Evolutionary conservation across 2,113 vertebrate genomes (phyloP).

Genomic region (Neodon shergylaensis): DNA sequence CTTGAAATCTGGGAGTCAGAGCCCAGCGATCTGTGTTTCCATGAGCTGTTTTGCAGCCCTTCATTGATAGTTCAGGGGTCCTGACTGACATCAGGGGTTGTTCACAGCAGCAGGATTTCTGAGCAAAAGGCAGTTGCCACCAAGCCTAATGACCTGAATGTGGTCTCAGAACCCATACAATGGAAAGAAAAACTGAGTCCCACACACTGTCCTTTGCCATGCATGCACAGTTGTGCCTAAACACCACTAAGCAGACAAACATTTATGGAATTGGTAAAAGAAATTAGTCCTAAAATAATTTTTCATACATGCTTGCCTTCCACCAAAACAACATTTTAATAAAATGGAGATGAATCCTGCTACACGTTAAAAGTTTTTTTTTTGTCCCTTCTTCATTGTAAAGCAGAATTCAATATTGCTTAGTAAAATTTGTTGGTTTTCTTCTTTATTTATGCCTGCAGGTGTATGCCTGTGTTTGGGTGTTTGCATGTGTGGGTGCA

Average conservation of each 20-base stretch:
- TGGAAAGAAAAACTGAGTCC: not conserved
- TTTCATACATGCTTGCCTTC: slow-evolving; percentile 12
- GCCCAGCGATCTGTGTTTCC: not conserved
- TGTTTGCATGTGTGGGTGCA: not conserved
- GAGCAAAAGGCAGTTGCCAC: too few species aligned
- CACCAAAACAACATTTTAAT: slow-evolving; percentile 32
- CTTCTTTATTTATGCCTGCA: not conserved
- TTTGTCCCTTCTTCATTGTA: not conserved
- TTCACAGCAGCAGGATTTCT: not conserved
- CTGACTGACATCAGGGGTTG: slow-evolving; percentile 26
- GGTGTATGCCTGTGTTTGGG: not conserved
- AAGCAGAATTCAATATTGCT: slow-evolving; percentile 32
- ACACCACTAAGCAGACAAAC: not conserved
- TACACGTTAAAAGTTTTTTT: slow-evolving; percentile 12
- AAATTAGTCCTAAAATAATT: slow-evolving; percentile 46
- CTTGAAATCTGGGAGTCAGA: not conserved
- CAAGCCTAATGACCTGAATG: not conserved
- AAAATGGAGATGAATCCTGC: not conserved
- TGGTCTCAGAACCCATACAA: not conserved
- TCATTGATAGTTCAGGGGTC: not conserved
- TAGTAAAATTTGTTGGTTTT: not conserved
- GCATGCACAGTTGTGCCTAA: not conserved
- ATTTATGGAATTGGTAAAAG: not conserved
- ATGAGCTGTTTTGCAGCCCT: not conserved
- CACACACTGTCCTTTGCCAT: not conserved